These are phyloP conservation scores for Tautogolabrus adspersus DNA, from an alignment of 2,113 vertebrate species.

Conservation along the genomic window DNA sequence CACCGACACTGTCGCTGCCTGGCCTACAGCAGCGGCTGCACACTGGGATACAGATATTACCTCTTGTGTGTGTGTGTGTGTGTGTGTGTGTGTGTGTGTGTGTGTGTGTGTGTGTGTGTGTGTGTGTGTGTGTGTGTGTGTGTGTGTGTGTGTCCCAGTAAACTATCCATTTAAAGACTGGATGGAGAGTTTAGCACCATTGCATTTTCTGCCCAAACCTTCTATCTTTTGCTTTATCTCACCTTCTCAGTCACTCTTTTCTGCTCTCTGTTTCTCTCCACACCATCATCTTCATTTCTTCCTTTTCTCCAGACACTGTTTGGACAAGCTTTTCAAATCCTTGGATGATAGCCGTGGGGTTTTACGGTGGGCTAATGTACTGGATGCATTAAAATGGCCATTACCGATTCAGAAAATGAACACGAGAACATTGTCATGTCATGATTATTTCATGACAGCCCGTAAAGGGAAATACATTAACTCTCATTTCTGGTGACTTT, in stretches of 20 bases:
- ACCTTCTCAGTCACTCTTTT: constrained; percentile 12
- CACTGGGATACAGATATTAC: constrained; percentile 63
- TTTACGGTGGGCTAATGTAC: constrained; percentile 27
- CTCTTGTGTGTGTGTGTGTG: constrained; percentile 69
- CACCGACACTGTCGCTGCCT: constrained; percentile 51
- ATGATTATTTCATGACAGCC: constrained; percentile 23
- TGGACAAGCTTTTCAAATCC: constrained; percentile 41
- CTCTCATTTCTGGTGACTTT: neutral
- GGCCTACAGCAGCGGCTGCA: constrained; percentile 69
- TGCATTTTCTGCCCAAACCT: constrained; percentile 4
- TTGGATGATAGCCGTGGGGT: constrained; percentile 11
- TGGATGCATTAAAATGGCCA: constrained; percentile 22
- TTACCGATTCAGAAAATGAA: constrained; percentile 46
- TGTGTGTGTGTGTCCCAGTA: constrained; percentile 58
- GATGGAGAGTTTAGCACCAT: constrained; percentile 54
- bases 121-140: constrained; percentile 12
- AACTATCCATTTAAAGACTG: constrained; percentile 70
- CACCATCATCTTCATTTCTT: constrained; percentile 13
- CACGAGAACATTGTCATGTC: constrained; percentile 18
- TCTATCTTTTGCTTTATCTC: constrained; percentile 31
- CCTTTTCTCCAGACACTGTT: constrained; percentile 20
- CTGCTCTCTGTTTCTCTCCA: constrained; percentile 10
- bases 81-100: constrained; percentile 69
- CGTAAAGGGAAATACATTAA: neutral
- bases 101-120: constrained; percentile 68